phyloP scores from a whole-genome alignment of 2,113 vertebrate genomes.

The Cyprinodon variegatus region DNA sequence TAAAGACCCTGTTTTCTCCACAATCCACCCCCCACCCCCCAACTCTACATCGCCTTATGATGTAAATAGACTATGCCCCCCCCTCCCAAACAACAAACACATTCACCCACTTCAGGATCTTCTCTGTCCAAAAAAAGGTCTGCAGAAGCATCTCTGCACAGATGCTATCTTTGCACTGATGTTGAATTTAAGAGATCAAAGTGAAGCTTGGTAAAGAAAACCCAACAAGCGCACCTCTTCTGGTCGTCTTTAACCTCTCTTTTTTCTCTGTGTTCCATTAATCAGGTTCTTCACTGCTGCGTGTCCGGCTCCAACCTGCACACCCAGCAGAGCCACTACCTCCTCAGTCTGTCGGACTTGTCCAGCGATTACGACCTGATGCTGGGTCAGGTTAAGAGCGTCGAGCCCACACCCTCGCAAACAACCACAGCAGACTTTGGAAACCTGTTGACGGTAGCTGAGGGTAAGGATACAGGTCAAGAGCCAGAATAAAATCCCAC shows the following conservation, averaged over 20 bases:
- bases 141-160: constrained; percentile 23
- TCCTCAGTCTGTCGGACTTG: constrained; percentile 91
- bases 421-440: constrained; percentile 80
- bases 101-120: constrained; percentile 48
- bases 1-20: constrained; percentile 65
- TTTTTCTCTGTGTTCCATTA: constrained; percentile 2
- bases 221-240: not conserved
- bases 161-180: not conserved
- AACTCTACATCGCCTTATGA: constrained; percentile 54
- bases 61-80: constrained; percentile 62
- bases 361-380: constrained; percentile 90
- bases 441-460: constrained; percentile 93
- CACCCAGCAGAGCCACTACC: constrained; percentile 92
- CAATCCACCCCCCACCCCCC: not conserved
- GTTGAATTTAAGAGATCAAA: constrained; percentile 26
- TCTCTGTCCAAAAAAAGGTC: constrained; percentile 19
- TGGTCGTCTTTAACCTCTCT: constrained; percentile 1
- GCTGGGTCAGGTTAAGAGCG: constrained; percentile 87
- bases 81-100: constrained; percentile 2
- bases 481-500: not conserved
- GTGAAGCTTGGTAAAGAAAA: constrained; percentile 1
- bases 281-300: constrained; percentile 93
- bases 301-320: constrained; percentile 92
- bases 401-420: constrained; percentile 82
- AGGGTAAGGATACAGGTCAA: constrained; percentile 80